Evolutionary conservation across 2,888 invertebrate species (phyloP).

Genomic region (Coelogynopora nodosa): DNA sequence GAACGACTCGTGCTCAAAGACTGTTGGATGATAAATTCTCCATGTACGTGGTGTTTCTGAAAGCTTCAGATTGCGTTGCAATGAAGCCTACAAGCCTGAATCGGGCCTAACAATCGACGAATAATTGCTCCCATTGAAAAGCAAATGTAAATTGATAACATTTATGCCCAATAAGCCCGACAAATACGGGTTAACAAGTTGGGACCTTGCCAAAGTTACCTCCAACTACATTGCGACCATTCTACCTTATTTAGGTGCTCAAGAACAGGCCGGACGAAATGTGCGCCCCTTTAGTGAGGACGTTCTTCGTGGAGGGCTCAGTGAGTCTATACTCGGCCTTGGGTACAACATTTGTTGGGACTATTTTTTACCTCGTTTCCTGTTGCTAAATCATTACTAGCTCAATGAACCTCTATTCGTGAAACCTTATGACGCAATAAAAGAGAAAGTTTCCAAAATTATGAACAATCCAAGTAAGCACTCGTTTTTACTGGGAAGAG

Average conservation of each 20-base stretch:
- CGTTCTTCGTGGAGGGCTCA: background rate
- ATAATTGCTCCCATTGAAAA: constrained; percentile 21
- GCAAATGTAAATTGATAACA: constrained; percentile 5
- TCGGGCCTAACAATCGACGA: constrained; percentile 5
- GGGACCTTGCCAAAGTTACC: constrained; percentile 6
- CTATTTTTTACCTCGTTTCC: constrained; percentile 26
- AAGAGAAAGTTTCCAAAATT: constrained; percentile 23
- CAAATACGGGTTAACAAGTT: background rate
- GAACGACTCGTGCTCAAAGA: background rate
- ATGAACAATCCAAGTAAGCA: background rate
- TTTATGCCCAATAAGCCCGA: constrained; percentile 33
- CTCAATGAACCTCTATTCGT: background rate
- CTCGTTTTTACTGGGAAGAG: background rate
- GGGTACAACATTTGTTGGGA: constrained; percentile 25
- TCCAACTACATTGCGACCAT: constrained; percentile 2
- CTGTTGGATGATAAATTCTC: background rate
- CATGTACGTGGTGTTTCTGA: background rate
- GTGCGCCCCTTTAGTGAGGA: background rate
- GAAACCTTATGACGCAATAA: constrained; percentile 25
- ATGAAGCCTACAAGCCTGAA: background rate
- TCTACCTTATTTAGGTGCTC: background rate
- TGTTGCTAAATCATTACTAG: constrained; percentile 22
- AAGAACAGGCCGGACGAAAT: background rate
- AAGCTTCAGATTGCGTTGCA: background rate
- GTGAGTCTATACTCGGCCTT: background rate